Conservation (phyloP, 1,140 invertebrate species). For the fruit fly (Drosophila melanogaster) region Release_6_plus_ISO1_MT NT_037436.4:11771501-11772000, state of each 20-base stretch:
- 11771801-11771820: constrained; percentile 46
- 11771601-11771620: neutral
- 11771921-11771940: constrained; percentile 46
- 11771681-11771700: neutral
- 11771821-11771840: constrained; percentile 6
- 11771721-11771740: constrained; percentile 10
- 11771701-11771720: neutral
- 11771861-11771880: neutral
- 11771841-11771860: no score
- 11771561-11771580: neutral
- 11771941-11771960: constrained; percentile 52
- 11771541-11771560: no score
- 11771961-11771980: constrained; percentile 51
- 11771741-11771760: constrained; percentile 56
- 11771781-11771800: constrained; percentile 53
- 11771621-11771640: no score
- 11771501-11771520: neutral
- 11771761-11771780: constrained; percentile 56
- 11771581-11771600: neutral
- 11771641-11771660: neutral
- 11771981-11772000: constrained; percentile 55
- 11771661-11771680: neutral
- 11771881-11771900: constrained; percentile 34
- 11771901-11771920: constrained; percentile 37
- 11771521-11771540: neutral